A percentile compares a stretch with the other conserved stretches of the same genome.
These are phyloP conservation scores for Ochropleura leucogaster DNA, from an alignment of 2,888 invertebrate species.

Conservation along the genomic window DNA sequence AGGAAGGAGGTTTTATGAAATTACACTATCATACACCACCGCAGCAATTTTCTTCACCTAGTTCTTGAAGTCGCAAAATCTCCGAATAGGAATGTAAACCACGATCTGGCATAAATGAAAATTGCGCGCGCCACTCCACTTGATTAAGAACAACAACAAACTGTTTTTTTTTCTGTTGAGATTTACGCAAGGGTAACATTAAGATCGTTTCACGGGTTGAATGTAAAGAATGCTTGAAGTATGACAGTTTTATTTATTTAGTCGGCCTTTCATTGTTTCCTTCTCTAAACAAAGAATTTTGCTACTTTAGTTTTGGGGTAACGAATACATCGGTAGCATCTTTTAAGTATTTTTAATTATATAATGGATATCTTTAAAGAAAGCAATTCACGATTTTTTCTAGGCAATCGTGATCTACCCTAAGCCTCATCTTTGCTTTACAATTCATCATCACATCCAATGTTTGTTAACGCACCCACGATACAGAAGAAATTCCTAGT, in stretches of 20 bases:
- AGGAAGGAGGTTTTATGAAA: neutral
- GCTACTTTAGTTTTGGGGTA: neutral
- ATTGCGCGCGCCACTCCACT: conserved; percentile 58
- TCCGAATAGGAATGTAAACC: conserved; percentile 50
- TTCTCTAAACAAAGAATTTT: neutral
- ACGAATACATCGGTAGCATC: neutral
- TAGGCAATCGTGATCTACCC: too few species aligned
- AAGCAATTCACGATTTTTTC: too few species aligned
- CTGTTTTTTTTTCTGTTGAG: conserved; percentile 32
- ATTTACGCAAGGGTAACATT: conserved; percentile 37
- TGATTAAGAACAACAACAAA: conserved; percentile 52
- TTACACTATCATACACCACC: neutral
- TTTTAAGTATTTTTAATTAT: neutral
- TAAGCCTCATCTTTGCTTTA: too few species aligned
- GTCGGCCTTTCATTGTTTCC: conserved; percentile 9
- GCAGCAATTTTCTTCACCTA: conserved; percentile 59
- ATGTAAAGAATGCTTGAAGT: conserved; percentile 16
- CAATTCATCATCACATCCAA: too few species aligned
- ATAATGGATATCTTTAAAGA: too few species aligned
- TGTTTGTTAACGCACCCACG: too few species aligned
- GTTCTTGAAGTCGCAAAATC: conserved; percentile 51
- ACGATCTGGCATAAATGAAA: conserved; percentile 43
- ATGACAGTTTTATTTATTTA: conserved; percentile 43
- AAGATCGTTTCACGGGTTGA: conserved; percentile 27
- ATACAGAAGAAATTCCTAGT: too few species aligned